Evolutionary conservation across 2,888 invertebrate species (phyloP).

Genomic region (Sclerodermus sp.): DNA sequence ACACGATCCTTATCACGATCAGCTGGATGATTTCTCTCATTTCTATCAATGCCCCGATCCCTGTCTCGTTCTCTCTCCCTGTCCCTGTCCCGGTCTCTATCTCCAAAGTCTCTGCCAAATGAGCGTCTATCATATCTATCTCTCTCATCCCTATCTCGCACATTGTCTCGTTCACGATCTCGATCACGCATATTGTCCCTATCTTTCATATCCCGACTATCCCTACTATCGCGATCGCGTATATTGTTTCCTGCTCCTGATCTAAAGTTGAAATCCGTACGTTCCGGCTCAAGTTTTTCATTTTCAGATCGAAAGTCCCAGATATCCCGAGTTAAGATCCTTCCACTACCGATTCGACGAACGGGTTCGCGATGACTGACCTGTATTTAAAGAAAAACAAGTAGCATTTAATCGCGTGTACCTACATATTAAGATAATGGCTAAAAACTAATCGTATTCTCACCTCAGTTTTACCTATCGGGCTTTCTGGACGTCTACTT

Average conservation of each 20-base stretch:
- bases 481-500: constrained; percentile 53
- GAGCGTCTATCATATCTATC: constrained; percentile 60
- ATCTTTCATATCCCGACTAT: constrained; percentile 38
- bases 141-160: constrained; percentile 38
- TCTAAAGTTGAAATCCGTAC: constrained; percentile 50
- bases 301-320: constrained; percentile 60
- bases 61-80: constrained; percentile 39
- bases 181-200: constrained; percentile 51
- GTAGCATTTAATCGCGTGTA: not conserved
- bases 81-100: no score
- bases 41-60: constrained; percentile 43
- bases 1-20: constrained; percentile 60
- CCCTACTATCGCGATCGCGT: constrained; percentile 41
- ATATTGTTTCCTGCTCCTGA: constrained; percentile 34
- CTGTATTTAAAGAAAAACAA: constrained; percentile 26
- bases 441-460: not conserved
- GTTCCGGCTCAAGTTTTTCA: constrained; percentile 49
- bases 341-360: constrained; percentile 82
- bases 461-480: constrained; percentile 54
- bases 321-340: constrained; percentile 72
- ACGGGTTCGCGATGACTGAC: constrained; percentile 55
- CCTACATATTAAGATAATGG: not conserved
- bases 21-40: constrained; percentile 42
- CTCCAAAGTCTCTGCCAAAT: constrained; percentile 63
- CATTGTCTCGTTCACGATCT: constrained; percentile 48